Evolutionary conservation across 2,888 invertebrate species (phyloP).

Genomic region (Sturmia bella): DNA sequence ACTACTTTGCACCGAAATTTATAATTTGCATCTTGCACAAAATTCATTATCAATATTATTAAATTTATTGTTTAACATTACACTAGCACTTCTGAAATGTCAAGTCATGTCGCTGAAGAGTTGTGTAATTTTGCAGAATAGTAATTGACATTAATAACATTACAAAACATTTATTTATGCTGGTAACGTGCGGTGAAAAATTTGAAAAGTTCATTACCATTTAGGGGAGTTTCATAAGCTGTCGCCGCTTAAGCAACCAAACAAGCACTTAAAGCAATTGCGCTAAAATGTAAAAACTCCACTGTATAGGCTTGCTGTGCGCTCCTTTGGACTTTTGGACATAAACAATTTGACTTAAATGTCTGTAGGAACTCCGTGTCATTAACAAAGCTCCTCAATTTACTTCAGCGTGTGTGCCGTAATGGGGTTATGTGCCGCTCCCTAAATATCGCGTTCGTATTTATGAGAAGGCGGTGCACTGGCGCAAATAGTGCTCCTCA

Average conservation of each 20-base stretch:
- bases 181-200: slow-evolving; percentile 9
- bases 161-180: background rate
- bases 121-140: slow-evolving; percentile 51
- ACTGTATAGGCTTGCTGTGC: no score
- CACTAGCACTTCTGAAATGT: slow-evolving; percentile 27
- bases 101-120: slow-evolving; percentile 45
- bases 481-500: no score
- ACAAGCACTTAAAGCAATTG: background rate
- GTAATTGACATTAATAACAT: slow-evolving; percentile 46
- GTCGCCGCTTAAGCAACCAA: background rate
- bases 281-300: no score
- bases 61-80: slow-evolving; percentile 4
- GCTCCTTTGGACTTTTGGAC: no score
- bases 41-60: slow-evolving; percentile 42
- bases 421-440: no score
- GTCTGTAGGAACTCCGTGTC: no score
- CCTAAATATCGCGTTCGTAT: no score
- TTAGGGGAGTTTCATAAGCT: slow-evolving; percentile 36
- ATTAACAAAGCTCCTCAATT: no score
- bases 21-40: slow-evolving; percentile 13
- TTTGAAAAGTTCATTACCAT: slow-evolving; percentile 52
- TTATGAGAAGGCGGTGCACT: no score
- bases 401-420: no score
- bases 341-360: no score
- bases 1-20: slow-evolving; percentile 4